Percentiles rank a stretch among this genome's conserved stretches.
Evolutionary conservation across 2,113 vertebrate species (phyloP).

Genomic region (Phalacrocorax carbo): DNA sequence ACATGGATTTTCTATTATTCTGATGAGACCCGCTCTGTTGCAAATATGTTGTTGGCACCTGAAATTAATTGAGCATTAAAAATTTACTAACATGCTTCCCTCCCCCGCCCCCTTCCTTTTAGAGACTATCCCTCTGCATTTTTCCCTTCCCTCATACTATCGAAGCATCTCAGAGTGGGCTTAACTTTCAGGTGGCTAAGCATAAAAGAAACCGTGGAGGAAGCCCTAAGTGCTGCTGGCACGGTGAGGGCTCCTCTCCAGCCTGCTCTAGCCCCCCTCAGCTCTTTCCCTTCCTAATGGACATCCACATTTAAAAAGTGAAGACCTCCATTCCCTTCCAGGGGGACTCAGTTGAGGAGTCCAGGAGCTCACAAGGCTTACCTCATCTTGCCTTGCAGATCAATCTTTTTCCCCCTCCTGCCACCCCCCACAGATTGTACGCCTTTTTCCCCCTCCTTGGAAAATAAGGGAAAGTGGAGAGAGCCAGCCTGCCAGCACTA

Average conservation of each 20-base stretch:
- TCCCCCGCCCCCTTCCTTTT: not conserved
- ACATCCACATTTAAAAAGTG: not conserved
- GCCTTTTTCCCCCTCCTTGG: not conserved
- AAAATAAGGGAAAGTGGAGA: not conserved
- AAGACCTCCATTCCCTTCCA: not conserved
- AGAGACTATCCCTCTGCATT: not conserved
- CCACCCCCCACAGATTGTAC: not conserved
- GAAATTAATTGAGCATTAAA: not conserved
- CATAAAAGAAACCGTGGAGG: not conserved
- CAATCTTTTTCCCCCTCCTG: not conserved
- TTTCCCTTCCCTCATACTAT: not conserved
- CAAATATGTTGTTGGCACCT: not conserved
- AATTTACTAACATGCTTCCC: not conserved
- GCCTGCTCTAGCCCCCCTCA: not conserved
- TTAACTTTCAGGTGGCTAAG: not conserved
- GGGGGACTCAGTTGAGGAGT: not conserved
- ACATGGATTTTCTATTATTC: slow-evolving; percentile 35
- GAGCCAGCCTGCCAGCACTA: not conserved
- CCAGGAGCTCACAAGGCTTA: not conserved
- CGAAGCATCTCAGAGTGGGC: rapidly evolving
- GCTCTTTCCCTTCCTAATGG: not conserved
- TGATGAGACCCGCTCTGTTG: not conserved
- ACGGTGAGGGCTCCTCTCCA: not conserved
- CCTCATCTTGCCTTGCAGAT: not conserved
- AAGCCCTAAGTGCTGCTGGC: not conserved